phyloP scores from a whole-genome alignment of 2,797 vertebrate genomes.

The Acanthornis magna region DNA sequence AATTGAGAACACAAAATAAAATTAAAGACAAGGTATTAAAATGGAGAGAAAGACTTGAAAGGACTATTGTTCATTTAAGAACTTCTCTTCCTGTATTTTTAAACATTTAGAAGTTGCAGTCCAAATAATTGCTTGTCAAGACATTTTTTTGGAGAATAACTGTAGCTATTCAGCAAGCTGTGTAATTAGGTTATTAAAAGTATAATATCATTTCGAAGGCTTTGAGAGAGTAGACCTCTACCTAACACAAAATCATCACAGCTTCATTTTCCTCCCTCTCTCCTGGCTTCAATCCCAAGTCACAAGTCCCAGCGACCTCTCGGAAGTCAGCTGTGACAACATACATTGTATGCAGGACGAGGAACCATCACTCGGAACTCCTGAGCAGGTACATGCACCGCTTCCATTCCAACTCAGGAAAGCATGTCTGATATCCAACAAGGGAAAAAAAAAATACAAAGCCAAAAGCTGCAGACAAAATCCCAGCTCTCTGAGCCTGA shows the following conservation, averaged over 20 bases:
- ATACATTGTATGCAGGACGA: fast-evolving
- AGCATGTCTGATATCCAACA: background rate
- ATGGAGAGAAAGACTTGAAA: background rate
- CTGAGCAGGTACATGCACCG: fast-evolving
- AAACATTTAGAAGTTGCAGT: slow-evolving; percentile 16
- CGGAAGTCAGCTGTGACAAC: background rate
- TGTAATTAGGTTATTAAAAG: slow-evolving; percentile 40
- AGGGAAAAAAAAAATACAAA: background rate
- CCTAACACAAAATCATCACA: background rate
- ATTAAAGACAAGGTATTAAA: background rate
- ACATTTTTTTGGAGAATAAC: background rate
- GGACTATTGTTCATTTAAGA: background rate
- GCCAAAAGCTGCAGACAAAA: background rate
- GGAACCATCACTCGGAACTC: background rate
- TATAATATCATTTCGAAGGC: background rate
- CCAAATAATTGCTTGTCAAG: slow-evolving; percentile 52
- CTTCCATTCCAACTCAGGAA: background rate
- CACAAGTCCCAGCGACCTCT: background rate
- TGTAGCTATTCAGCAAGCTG: slow-evolving; percentile 13
- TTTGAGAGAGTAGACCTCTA: background rate
- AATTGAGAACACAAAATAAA: background rate
- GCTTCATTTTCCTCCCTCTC: background rate
- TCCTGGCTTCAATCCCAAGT: background rate
- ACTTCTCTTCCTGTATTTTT: slow-evolving; percentile 9
- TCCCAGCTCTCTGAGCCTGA: background rate